Conservation (phyloP, 2,888 invertebrate species). For the Galeruca laticollis region DNA sequence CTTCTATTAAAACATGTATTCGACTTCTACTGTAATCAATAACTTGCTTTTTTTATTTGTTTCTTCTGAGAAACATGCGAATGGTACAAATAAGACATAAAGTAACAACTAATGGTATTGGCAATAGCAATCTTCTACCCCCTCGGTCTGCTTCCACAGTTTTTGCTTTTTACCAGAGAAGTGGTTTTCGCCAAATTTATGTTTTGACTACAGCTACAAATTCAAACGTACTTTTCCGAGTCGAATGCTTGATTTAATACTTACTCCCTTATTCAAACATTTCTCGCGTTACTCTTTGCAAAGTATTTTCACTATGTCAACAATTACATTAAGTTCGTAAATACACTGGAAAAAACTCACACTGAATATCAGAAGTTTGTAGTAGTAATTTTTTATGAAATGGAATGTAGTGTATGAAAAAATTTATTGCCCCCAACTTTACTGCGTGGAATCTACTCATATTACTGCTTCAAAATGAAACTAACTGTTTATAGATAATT, state of each 20-base stretch:
- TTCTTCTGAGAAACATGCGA: neutral
- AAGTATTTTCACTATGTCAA: slow-evolving; percentile 27
- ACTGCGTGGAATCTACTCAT: too few relatives aligned
- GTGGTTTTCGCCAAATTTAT: slow-evolving; percentile 58
- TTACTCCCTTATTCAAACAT: slow-evolving; percentile 49
- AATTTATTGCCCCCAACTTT: too few relatives aligned
- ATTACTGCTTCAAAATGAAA: too few relatives aligned
- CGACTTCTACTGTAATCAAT: neutral
- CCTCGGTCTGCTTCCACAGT: slow-evolving; percentile 46
- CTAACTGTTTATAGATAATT: too few relatives aligned
- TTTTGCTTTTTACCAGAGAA: slow-evolving; percentile 48
- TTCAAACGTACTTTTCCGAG: slow-evolving; percentile 57
- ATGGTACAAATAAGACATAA: neutral
- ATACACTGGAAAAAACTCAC: slow-evolving; percentile 3
- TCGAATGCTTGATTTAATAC: slow-evolving; percentile 56
- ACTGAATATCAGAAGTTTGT: neutral
- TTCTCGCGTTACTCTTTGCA: slow-evolving; percentile 28
- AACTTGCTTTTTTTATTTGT: neutral
- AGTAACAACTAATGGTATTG: slow-evolving; percentile 54
- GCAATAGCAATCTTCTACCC: slow-evolving; percentile 39
- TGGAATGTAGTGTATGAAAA: too few relatives aligned
- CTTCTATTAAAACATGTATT: too few relatives aligned
- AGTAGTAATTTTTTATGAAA: too few relatives aligned
- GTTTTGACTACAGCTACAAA: slow-evolving; percentile 58
- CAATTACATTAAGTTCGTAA: slow-evolving; percentile 20